phyloP scores from a whole-genome alignment of 2,888 invertebrate species.

The Fragum fragum region DNA sequence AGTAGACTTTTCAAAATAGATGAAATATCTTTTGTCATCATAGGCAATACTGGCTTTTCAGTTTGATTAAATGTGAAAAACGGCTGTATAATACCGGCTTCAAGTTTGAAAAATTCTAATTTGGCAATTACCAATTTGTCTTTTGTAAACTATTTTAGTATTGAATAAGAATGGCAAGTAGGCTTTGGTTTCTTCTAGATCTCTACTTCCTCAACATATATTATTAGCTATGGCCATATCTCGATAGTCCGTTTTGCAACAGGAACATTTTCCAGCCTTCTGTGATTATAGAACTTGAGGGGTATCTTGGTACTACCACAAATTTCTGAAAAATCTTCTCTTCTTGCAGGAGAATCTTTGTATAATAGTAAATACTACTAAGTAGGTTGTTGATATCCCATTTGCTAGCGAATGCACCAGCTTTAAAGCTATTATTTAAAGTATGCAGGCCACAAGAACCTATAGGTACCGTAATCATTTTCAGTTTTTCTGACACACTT shows the following conservation, averaged over 20 bases:
- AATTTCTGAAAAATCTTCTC: slow-evolving; percentile 14
- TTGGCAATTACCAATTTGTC: slow-evolving; percentile 36
- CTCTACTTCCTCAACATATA: slow-evolving; percentile 55
- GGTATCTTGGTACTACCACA: slow-evolving; percentile 59
- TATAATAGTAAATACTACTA: slow-evolving; percentile 73
- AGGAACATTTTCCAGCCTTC: slow-evolving; percentile 69
- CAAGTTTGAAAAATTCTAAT: slow-evolving; percentile 49
- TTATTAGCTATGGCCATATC: slow-evolving; percentile 40
- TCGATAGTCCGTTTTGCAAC: slow-evolving; percentile 56
- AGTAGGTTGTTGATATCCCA: slow-evolving; percentile 69
- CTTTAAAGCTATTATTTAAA: slow-evolving; percentile 36
- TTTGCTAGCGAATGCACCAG: slow-evolving; percentile 28
- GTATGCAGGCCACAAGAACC: slow-evolving; percentile 62
- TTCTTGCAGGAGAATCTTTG: slow-evolving; percentile 74
- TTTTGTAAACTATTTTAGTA: slow-evolving; percentile 13
- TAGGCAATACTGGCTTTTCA: slow-evolving; percentile 52
- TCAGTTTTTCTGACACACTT: slow-evolving; percentile 29
- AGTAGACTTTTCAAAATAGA: slow-evolving; percentile 41
- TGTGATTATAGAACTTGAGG: slow-evolving; percentile 72
- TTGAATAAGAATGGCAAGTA: slow-evolving; percentile 43
- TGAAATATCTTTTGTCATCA: slow-evolving; percentile 41
- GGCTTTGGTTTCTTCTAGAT: slow-evolving; percentile 48
- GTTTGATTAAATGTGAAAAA: slow-evolving; percentile 54
- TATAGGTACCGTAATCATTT: slow-evolving; percentile 36
- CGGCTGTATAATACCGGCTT: slow-evolving; percentile 47